A percentile compares a stretch with the other conserved stretches of the same genome.
Conservation (phyloP, 2,797 vertebrate species). For the Scomberomorus guttatus region DNA sequence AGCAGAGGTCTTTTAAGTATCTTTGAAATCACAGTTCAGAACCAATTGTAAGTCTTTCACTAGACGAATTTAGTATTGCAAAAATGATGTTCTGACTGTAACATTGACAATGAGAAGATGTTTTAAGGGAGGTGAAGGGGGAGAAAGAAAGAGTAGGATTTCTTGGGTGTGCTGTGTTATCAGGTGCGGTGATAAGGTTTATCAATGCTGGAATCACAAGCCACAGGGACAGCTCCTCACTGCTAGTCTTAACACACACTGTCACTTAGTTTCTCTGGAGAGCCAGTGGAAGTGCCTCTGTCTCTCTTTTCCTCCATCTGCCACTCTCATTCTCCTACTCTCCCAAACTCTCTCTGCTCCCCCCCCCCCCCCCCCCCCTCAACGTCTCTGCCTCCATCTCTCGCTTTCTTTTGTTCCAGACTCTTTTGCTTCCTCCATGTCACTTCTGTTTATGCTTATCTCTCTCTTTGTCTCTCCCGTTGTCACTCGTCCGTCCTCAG, state of each 20-base stretch:
- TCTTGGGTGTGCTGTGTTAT: constrained; percentile 45
- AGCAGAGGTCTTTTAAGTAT: constrained; percentile 17
- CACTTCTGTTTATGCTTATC: constrained; percentile 71
- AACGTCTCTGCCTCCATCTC: constrained; percentile 46
- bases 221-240: constrained; percentile 46
- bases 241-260: constrained; percentile 58
- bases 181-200: constrained; percentile 61
- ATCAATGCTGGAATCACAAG: constrained; percentile 52
- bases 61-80: constrained; percentile 3
- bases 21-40: constrained; percentile 32
- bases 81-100: constrained; percentile 3
- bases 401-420: constrained; percentile 44
- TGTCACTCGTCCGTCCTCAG: constrained; percentile 54
- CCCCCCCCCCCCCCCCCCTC: background rate
- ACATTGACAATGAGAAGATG: background rate
- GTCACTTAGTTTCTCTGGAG: constrained; percentile 65
- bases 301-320: constrained; percentile 50
- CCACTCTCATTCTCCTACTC: constrained; percentile 24
- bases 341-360: background rate
- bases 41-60: constrained; percentile 14
- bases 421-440: constrained; percentile 61
- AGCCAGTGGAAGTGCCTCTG: constrained; percentile 41
- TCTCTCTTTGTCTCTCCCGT: constrained; percentile 47
- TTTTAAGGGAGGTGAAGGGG: constrained; percentile 21
- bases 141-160: background rate